Evolutionary conservation across 2,888 invertebrate genomes (phyloP).

Genomic region (Dicyrtoma fusca): DNA sequence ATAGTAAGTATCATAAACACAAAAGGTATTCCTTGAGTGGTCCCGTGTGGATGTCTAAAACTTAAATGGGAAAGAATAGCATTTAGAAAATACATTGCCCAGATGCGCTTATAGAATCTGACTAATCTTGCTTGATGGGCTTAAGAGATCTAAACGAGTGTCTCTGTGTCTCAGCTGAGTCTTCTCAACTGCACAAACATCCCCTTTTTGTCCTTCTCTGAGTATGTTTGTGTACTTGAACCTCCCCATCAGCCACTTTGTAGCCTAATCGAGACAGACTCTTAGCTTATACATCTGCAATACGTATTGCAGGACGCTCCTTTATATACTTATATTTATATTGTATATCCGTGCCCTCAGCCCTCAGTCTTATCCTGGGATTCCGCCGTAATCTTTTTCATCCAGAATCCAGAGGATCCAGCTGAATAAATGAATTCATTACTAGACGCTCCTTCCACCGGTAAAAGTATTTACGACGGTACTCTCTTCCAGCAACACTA

Average conservation of each 20-base stretch:
- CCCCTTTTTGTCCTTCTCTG: constrained; percentile 7
- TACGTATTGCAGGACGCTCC: neutral
- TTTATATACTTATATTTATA: neutral
- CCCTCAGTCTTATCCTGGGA: neutral
- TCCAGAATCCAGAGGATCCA: neutral
- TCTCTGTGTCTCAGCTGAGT: constrained; percentile 32
- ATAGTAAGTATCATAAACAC: too few species aligned
- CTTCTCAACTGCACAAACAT: constrained; percentile 35
- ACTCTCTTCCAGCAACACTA: neutral
- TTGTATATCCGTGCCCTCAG: neutral
- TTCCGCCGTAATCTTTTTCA: neutral
- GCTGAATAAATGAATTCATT: constrained; percentile 16
- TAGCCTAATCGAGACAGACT: too few species aligned
- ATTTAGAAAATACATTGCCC: constrained; percentile 18
- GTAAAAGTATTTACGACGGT: neutral
- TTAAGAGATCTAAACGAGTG: constrained; percentile 39
- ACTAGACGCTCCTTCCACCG: neutral
- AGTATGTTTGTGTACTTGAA: neutral
- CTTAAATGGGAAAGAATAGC: constrained; percentile 16
- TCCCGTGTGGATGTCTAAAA: neutral
- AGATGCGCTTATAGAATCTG: constrained; percentile 38
- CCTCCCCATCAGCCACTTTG: too few species aligned
- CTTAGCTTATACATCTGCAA: too few species aligned
- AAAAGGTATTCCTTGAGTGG: neutral
- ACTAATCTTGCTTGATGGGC: constrained; percentile 43